Evolutionary conservation across 2,888 invertebrate genomes (phyloP), one percentile per base, ranked within the genome.

Genomic region (Galerucella pusilla): DNA sequence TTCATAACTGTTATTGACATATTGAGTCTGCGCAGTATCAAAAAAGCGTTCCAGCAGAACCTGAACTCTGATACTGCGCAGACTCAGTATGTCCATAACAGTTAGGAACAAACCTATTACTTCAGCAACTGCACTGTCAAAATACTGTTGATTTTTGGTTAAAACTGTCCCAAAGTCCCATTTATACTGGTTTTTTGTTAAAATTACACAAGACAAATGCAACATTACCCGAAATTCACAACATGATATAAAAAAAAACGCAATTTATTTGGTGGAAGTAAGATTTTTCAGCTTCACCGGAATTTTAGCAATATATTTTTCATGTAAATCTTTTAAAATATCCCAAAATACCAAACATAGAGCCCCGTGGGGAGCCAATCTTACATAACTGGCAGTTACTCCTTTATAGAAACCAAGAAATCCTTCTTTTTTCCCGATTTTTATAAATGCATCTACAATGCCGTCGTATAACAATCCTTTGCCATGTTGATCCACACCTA

Each of bases 291-390:
- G 9, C 4, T 16, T 10, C 7, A 45, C 46, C 11, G 57, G 42
- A 12, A 2, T 2, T 54, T 61, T 69, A 66, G 67, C 66, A 20
- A 76, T 59, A 76, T 83, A 80, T 78, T 81, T 81, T 5, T 73
- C 59, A 71, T 84, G 83, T 11, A 85, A 64, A 73, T 83, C 83
- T 77, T 82, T 85, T 16, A 85, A 78, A 20, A 83, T 66, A 71
- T 97, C 96, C 93, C 97, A 98, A 85, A 97, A 95, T 35, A 97
- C 92, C 66, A 98, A 88, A 78, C 95, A 93, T 1, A 98, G 87
- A 0, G 97, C 93, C 0, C 96, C 95, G 85, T 98, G 97, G 0
- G 97, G 97, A 0, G 96, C 97, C 61, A 97, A 90, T 76, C 98
- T 90, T 81, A 97, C 88, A 88, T 97, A 97, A 81, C 95, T 95